Conservation (phyloP, 2,888 invertebrate genomes). For the Bellardia bayeri region DNA sequence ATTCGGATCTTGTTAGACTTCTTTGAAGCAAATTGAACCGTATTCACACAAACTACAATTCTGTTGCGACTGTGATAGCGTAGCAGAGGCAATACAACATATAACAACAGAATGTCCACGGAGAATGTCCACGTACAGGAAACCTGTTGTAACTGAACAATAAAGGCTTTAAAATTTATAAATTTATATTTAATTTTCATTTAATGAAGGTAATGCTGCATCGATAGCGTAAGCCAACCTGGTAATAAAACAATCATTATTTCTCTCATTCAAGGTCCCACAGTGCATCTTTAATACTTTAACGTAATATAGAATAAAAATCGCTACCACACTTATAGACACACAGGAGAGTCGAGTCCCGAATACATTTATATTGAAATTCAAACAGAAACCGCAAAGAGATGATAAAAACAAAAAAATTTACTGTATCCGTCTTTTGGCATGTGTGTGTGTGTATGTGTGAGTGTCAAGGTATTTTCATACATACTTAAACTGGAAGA, state of each 20-base stretch:
- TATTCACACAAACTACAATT: no score
- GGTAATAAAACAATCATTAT: not conserved
- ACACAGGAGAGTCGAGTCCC: not conserved
- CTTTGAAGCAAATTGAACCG: no score
- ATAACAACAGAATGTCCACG: no score
- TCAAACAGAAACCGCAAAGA: slow-evolving; percentile 54
- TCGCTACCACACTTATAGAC: slow-evolving; percentile 7
- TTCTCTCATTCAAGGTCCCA: not conserved
- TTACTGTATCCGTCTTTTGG: not conserved
- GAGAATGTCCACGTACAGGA: no score
- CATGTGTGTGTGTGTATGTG: slow-evolving; percentile 3
- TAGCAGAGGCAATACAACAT: no score
- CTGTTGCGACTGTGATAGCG: no score
- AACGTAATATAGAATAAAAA: slow-evolving; percentile 19
- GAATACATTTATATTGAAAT: slow-evolving; percentile 46
- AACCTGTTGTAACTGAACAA: no score
- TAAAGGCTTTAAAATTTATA: no score
- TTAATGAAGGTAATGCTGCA: no score
- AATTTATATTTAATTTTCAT: no score
- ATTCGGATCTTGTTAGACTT: no score
- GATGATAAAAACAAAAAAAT: slow-evolving; percentile 60
- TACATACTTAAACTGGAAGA: slow-evolving; percentile 18
- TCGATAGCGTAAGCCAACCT: no score
- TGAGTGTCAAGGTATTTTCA: slow-evolving; percentile 21
- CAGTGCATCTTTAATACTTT: slow-evolving; percentile 15